Conservation (phyloP, 2,888 invertebrate genomes). For the Oegoconia quadripuncta region DNA sequence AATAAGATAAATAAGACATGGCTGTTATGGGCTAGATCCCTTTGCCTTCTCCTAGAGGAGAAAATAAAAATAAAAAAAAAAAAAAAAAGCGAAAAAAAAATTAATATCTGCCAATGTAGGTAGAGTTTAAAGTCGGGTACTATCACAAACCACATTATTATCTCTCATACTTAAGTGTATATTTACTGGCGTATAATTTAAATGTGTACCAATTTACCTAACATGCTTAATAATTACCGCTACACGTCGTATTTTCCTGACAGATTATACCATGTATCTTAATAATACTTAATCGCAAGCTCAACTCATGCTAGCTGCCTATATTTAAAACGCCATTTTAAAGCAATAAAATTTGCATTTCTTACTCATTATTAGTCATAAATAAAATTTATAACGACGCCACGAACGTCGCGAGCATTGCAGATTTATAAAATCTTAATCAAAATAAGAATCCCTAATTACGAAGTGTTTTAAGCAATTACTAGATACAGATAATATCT, state of each 20-base stretch:
- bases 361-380: constrained; percentile 9
- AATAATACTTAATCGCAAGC: constrained; percentile 5
- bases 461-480: neutral
- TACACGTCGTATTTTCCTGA: constrained; percentile 2
- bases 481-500: neutral
- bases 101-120: no score
- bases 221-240: neutral
- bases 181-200: constrained; percentile 1
- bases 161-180: neutral
- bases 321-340: constrained; percentile 22
- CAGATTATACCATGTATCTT: constrained; percentile 3
- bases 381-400: constrained; percentile 5
- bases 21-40: no score
- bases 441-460: neutral
- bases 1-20: no score
- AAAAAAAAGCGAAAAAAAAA: no score
- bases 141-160: no score
- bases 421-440: neutral
- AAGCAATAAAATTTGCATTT: constrained; percentile 26
- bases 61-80: no score
- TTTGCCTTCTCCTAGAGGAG: no score
- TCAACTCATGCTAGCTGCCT: constrained; percentile 7
- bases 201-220: constrained; percentile 1
- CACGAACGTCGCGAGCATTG: neutral
- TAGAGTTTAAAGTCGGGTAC: no score